Evolutionary conservation across 64 coral and sea anemone species (phyloP).

Genomic region (Dendrophyllia cribrosa): DNA sequence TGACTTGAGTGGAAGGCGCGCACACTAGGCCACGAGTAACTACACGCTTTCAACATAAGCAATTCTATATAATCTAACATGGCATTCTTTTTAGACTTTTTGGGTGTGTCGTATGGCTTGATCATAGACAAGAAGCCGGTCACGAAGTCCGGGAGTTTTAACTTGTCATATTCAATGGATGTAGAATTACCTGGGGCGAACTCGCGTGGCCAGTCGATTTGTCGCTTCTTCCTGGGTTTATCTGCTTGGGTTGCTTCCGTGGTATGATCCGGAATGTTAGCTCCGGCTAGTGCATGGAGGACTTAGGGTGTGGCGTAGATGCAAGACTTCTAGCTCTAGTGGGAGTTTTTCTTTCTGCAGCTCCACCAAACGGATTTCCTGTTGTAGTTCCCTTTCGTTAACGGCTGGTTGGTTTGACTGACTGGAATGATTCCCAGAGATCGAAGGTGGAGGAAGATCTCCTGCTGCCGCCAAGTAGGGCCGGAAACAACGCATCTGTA

Average conservation of each 20-base stretch:
- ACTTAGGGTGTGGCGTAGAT: neutral
- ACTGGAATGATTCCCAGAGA: no score
- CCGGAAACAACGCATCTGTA: no score
- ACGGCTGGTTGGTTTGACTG: no score
- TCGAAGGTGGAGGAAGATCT: no score
- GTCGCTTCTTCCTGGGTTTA: neutral
- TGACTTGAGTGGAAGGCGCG: neutral
- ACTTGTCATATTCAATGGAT: neutral
- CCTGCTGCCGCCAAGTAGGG: no score
- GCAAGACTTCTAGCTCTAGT: slow-evolving; percentile 19
- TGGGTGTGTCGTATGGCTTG: neutral
- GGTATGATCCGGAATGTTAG: no score
- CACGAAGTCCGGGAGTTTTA: neutral
- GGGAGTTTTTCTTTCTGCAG: slow-evolving; percentile 13
- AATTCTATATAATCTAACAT: neutral
- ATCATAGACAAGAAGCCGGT: slow-evolving; percentile 5
- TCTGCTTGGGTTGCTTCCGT: neutral
- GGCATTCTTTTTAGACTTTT: neutral
- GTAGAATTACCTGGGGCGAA: neutral
- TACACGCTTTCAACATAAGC: neutral
- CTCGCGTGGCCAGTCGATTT: slow-evolving; percentile 23
- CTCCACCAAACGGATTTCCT: neutral
- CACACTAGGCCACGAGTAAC: slow-evolving; percentile 11
- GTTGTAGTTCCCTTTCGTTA: neutral
- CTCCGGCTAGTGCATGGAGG: neutral